Conservation (phyloP, 2,888 invertebrate genomes). For the Latrodectus elegans region DNA sequence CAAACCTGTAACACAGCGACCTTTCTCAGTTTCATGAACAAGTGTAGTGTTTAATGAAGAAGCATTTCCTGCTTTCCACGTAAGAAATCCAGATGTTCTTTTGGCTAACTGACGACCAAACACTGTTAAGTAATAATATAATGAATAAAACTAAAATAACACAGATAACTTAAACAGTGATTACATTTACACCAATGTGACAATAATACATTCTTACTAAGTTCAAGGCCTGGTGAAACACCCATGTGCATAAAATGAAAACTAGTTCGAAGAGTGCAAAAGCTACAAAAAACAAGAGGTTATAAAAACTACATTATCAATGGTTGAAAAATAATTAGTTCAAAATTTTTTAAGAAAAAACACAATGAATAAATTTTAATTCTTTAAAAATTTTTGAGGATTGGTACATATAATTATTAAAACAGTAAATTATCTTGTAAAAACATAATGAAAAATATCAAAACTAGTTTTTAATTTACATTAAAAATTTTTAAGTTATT, state of each 20-base stretch:
- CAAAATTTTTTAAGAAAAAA: no score
- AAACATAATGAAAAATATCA: no score
- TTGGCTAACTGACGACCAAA: slow-evolving; percentile 90
- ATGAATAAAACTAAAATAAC: not conserved
- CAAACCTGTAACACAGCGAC: slow-evolving; percentile 82
- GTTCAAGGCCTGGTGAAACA: slow-evolving; percentile 84
- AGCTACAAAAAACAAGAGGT: slow-evolving; percentile 74
- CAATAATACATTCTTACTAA: slow-evolving; percentile 78
- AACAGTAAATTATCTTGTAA: no score
- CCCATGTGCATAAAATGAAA: slow-evolving; percentile 86
- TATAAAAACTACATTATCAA: no score
- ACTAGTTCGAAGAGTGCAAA: slow-evolving; percentile 84
- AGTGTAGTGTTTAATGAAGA: slow-evolving; percentile 86
- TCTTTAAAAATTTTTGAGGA: no score
- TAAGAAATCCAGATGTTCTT: slow-evolving; percentile 90
- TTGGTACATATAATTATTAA: no score
- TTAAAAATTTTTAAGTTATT: no score
- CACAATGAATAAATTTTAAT: no score
- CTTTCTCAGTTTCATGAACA: slow-evolving; percentile 84
- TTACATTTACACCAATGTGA: slow-evolving; percentile 24
- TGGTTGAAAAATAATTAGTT: no score
- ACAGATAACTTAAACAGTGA: not conserved
- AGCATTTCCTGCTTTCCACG: slow-evolving; percentile 82
- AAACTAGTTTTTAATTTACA: no score
- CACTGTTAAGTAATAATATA: slow-evolving; percentile 62